A percentile compares a stretch with the other conserved stretches of the same genome.
phyloP scores from a whole-genome alignment of 2,888 invertebrate genomes.

The Callyntrura guangdongensis region DNA sequence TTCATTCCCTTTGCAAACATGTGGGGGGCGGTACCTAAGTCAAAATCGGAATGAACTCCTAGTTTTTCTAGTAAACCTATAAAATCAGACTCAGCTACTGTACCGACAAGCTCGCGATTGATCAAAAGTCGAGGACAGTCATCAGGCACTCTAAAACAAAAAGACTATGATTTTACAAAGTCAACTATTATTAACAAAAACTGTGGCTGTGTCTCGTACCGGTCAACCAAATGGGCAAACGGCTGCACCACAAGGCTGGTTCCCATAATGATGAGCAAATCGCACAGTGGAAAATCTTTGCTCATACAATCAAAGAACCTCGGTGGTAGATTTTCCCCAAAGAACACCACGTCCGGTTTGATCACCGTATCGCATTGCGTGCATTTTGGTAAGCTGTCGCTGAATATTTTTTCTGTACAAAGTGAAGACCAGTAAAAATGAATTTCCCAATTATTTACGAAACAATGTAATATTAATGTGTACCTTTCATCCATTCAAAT shows the following conservation, averaged over 20 bases:
- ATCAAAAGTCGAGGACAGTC: constrained; percentile 94
- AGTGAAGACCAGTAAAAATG: not conserved
- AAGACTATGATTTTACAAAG: not conserved
- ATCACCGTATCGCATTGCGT: constrained; percentile 91
- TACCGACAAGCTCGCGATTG: constrained; percentile 92
- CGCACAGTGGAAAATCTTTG: constrained; percentile 94
- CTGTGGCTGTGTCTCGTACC: constrained; percentile 87
- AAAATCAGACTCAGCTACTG: constrained; percentile 85
- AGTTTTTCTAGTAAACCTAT: constrained; percentile 86
- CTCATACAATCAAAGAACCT: constrained; percentile 90
- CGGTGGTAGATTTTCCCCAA: constrained; percentile 95
- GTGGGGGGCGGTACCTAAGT: constrained; percentile 81
- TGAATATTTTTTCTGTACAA: constrained; percentile 89
- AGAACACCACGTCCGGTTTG: constrained; percentile 98
- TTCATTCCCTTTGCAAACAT: constrained; percentile 88
- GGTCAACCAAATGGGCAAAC: constrained; percentile 95
- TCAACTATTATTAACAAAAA: not conserved
- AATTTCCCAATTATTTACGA: not conserved
- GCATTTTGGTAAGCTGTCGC: constrained; percentile 92
- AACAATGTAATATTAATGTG: too few relatives aligned
- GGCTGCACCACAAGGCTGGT: constrained; percentile 98
- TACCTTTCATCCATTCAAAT: constrained; percentile 95
- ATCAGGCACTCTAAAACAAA: constrained; percentile 88
- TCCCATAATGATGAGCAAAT: constrained; percentile 97
- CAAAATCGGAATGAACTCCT: constrained; percentile 80